Evolutionary conservation across 2,888 invertebrate species (phyloP), one percentile per base, ranked within the genome.

Genomic region (Autographa gamma): DNA sequence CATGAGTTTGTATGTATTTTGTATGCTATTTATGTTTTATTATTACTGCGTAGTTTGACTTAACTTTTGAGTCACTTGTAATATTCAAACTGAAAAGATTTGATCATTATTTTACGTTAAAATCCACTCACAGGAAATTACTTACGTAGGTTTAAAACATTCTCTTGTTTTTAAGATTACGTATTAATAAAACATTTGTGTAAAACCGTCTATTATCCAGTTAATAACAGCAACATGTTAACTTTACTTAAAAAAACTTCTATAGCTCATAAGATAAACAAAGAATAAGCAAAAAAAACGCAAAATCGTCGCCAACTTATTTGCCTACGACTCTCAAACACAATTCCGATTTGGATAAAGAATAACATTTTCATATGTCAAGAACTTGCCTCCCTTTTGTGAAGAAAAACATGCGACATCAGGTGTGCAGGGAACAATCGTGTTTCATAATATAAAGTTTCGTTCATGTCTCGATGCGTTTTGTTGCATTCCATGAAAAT

Each of bases 401-500:
- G 72, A 73, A 77, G 77, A 84, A 84, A 83, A 72, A 81, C 75
- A 76, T 75, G 71, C 65, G 80, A 80, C 83, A 84, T 77, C 89
- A 89, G 88, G 88, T 90, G 89, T 76, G 76, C 79, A 66, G 78
- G 74, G 63, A 87, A 85, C 87, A 89, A 89, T 87, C 78, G 83
- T 61, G 81, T 87, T 89, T 86, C 88, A 88, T 88, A 85, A 87
- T 73, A 70, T 74, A 71, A 75, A 78, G 82, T 82, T 65, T 69
- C 66, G 66, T 68, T 76, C 69, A 41, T 65, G 68, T 74, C 66
- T 43, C 52, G 60, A 60, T 71, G 56, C 52, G 43, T 64, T 66
- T 73, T 52, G 19, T 54, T 54, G 18, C 19, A 18, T 7, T 11
- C 11, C 11, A 4, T 18, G 9, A 18, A 56, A 25, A 25, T 56